Evolutionary conservation across 35 echinoderm and acorn worm genomes (phyloP).

Genomic region (Ptychodera flava): DNA sequence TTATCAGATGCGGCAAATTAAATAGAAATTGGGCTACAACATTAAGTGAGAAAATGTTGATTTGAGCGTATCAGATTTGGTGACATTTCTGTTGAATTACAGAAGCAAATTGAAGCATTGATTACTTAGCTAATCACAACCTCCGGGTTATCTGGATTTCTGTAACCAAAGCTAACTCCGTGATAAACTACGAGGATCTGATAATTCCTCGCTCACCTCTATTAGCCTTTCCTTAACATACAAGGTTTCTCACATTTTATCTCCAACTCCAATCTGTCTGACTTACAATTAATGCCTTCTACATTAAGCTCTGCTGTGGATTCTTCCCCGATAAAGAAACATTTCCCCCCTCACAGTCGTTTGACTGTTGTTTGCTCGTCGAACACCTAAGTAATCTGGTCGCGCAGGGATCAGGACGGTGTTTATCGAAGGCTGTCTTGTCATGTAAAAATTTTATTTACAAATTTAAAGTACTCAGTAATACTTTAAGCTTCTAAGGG

Average conservation of each 20-base stretch:
- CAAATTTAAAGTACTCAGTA: no score
- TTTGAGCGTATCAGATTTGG: not conserved
- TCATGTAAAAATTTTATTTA: no score
- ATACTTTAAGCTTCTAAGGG: no score
- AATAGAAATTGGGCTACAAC: not conserved
- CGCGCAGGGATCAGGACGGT: no score
- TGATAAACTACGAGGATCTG: not conserved
- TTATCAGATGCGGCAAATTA: not conserved
- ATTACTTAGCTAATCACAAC: not conserved
- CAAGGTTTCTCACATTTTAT: not conserved
- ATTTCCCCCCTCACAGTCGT: not conserved
- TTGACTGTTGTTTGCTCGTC: no score
- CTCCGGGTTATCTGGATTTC: not conserved
- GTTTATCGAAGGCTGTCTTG: no score
- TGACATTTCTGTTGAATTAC: not conserved
- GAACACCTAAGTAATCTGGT: no score
- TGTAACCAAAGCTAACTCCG: not conserved
- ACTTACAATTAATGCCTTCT: not conserved
- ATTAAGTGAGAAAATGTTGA: not conserved
- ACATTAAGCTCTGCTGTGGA: not conserved
- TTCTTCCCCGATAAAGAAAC: not conserved
- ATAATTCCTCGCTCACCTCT: not conserved
- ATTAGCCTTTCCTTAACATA: not conserved
- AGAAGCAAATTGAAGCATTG: not conserved
- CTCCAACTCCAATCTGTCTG: not conserved